phyloP scores from a whole-genome alignment of 2,888 invertebrate species.

The Sturmia bella region DNA sequence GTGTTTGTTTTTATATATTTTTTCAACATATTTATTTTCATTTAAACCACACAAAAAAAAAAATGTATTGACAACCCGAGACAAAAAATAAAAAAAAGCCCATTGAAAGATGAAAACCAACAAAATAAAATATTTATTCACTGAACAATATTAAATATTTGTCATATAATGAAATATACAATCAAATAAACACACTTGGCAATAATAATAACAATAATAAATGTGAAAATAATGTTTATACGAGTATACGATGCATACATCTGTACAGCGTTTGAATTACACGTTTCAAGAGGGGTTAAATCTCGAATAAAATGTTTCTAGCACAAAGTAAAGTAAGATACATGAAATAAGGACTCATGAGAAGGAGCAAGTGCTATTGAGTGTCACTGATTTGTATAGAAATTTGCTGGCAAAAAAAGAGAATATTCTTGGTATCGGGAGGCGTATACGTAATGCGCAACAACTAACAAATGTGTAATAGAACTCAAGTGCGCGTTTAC shows the following conservation, averaged over 20 bases:
- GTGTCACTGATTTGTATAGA: too few relatives aligned
- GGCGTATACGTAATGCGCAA: too few relatives aligned
- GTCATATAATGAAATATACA: constrained; percentile 1
- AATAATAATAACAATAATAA: constrained; percentile 9
- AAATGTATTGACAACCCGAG: constrained; percentile 11
- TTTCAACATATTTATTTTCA: background rate
- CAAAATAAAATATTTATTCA: background rate
- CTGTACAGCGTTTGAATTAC: too few relatives aligned
- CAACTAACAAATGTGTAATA: too few relatives aligned
- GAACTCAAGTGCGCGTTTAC: too few relatives aligned
- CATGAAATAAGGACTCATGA: too few relatives aligned
- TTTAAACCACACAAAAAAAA: constrained; percentile 32
- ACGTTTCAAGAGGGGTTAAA: background rate
- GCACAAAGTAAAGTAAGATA: too few relatives aligned
- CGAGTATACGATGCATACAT: too few relatives aligned
- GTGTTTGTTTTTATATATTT: background rate
- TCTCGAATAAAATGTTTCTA: too few relatives aligned
- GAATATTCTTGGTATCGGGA: background rate
- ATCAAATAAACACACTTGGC: background rate
- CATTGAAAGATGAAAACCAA: constrained; percentile 22
- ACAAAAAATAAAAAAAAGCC: background rate
- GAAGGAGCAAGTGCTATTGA: too few relatives aligned
- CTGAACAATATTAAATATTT: constrained; percentile 28
- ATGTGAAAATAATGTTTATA: background rate
- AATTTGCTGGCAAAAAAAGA: too few relatives aligned